phyloP scores from a whole-genome alignment of 2,888 invertebrate genomes.

The Oxytorus armatus region DNA sequence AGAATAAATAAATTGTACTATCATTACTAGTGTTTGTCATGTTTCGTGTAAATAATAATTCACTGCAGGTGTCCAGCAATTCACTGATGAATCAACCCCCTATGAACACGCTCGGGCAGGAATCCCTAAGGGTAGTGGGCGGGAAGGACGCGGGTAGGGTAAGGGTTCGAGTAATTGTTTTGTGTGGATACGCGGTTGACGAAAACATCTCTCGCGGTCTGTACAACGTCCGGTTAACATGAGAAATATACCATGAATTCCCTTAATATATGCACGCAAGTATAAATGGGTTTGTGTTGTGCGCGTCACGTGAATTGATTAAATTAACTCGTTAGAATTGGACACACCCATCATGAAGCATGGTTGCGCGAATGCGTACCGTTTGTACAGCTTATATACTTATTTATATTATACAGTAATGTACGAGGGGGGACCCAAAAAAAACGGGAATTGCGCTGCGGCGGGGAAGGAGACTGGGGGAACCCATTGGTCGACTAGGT shows the following conservation, averaged over 20 bases:
- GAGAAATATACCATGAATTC: not conserved
- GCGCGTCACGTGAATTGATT: slow-evolving; percentile 72
- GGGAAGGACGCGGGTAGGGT: too few relatives aligned
- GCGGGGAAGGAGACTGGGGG: too few relatives aligned
- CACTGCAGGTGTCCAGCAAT: too few relatives aligned
- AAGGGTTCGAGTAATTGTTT: slow-evolving; percentile 39
- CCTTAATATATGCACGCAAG: not conserved
- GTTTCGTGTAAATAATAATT: too few relatives aligned
- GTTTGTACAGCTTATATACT: not conserved
- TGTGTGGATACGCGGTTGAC: slow-evolving; percentile 31
- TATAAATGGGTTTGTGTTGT: not conserved
- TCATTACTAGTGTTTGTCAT: too few relatives aligned
- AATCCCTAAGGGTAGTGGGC: too few relatives aligned
- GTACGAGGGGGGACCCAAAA: too few relatives aligned
- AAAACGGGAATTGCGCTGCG: too few relatives aligned
- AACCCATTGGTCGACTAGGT: too few relatives aligned
- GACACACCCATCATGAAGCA: slow-evolving; percentile 61
- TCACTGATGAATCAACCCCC: too few relatives aligned
- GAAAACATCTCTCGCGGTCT: slow-evolving; percentile 37
- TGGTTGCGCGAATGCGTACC: slow-evolving; percentile 26
- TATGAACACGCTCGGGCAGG: too few relatives aligned
- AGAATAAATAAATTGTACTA: too few relatives aligned
- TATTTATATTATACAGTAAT: not conserved
- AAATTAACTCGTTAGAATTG: slow-evolving; percentile 80
- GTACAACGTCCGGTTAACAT: slow-evolving; percentile 33